Evolutionary conservation across 2,113 vertebrate genomes (phyloP).

Genomic region (Platichthys stellatus): DNA sequence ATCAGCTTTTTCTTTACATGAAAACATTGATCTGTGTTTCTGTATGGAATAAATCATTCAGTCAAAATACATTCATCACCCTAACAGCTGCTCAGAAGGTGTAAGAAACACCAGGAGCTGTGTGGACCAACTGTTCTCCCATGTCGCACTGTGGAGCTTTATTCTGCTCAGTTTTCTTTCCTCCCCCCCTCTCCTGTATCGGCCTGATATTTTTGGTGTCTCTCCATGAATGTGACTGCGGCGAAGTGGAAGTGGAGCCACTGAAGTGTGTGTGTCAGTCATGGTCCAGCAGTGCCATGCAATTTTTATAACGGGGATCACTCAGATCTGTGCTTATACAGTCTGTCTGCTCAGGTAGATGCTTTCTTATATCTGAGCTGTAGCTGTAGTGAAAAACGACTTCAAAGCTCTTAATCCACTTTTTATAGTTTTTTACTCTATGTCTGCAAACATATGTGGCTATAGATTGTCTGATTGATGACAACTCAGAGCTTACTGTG

Average conservation of each 20-base stretch:
- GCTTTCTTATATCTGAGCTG: background rate
- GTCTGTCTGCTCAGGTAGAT: conserved; percentile 1
- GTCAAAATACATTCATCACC: conserved; percentile 5
- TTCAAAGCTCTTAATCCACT: background rate
- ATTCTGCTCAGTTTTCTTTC: background rate
- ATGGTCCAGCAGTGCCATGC: conserved; percentile 18
- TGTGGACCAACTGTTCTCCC: background rate
- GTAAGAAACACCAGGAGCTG: background rate
- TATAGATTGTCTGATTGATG: background rate
- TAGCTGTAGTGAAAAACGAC: background rate
- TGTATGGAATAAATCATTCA: background rate
- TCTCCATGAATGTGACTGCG: conserved; percentile 4
- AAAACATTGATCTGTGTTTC: background rate
- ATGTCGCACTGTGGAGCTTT: background rate
- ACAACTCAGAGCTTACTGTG: too few species aligned
- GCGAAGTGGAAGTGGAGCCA: conserved; percentile 17
- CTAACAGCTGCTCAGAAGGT: conserved; percentile 16
- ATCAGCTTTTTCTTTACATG: background rate
- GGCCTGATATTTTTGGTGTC: conserved; percentile 5
- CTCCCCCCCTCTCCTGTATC: background rate
- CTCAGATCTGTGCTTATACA: conserved; percentile 21
- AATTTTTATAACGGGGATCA: conserved; percentile 30
- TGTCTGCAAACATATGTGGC: background rate
- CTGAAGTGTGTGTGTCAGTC: conserved; percentile 24
- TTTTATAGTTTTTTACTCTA: background rate